Conservation (phyloP, 2,797 vertebrate genomes). For the Mus caroli region DNA sequence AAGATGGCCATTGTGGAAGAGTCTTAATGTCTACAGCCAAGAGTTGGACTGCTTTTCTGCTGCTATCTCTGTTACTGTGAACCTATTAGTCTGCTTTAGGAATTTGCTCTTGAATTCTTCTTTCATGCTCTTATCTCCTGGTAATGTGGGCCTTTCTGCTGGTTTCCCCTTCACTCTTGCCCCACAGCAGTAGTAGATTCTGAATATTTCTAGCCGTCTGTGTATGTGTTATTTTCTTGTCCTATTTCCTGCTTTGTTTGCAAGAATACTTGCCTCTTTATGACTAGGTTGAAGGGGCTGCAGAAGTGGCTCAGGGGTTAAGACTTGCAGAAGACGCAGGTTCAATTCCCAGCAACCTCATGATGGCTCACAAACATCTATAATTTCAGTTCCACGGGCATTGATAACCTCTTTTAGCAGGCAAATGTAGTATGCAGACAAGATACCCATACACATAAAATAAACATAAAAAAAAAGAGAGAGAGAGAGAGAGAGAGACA, state of each 20-base stretch:
- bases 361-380: background rate
- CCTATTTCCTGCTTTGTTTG: constrained; percentile 12
- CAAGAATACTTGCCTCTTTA: background rate
- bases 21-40: background rate
- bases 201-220: constrained; percentile 27
- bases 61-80: background rate
- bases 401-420: background rate
- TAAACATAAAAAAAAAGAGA: background rate
- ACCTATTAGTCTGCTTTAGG: background rate
- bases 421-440: background rate
- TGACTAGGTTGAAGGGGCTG: background rate
- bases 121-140: background rate
- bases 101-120: background rate
- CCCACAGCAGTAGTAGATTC: background rate
- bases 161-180: background rate
- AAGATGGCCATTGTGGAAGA: background rate
- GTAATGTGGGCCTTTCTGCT: background rate
- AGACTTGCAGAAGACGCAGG: background rate
- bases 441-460: background rate
- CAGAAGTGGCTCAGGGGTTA: background rate
- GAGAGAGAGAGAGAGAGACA: too few relatives aligned
- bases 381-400: background rate
- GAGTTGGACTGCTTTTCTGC: background rate
- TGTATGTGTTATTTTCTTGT: background rate
- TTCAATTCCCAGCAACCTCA: background rate